These are phyloP conservation scores for Hydrocynus forskahlii DNA, from an alignment of 2,797 vertebrate species.

Conservation along the genomic window DNA sequence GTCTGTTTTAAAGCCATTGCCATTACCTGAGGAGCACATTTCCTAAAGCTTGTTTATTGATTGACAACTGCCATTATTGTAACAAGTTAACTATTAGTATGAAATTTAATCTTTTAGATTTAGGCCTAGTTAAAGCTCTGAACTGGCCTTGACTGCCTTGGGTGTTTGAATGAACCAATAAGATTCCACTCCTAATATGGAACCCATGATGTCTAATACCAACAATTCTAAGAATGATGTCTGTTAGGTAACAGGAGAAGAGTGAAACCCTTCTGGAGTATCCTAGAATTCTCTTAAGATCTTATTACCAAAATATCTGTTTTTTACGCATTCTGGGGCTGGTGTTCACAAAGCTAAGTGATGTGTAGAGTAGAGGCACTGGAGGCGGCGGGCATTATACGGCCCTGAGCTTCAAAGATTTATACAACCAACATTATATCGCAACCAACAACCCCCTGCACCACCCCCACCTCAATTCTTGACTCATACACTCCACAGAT, in stretches of 20 bases:
- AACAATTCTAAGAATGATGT: background rate
- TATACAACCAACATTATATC: too few species aligned
- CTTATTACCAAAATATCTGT: background rate
- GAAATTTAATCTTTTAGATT: background rate
- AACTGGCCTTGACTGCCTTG: background rate
- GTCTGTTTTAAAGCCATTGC: background rate
- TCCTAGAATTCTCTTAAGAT: constrained; percentile 4
- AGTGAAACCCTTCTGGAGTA: background rate
- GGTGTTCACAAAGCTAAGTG: background rate
- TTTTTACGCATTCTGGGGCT: background rate
- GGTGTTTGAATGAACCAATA: background rate
- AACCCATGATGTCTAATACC: too few species aligned
- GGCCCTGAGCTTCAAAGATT: constrained; percentile 26
- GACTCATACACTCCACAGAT: constrained; percentile 39
- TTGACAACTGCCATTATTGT: background rate
- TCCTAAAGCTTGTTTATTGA: background rate
- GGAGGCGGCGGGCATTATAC: constrained; percentile 25
- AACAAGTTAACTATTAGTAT: background rate
- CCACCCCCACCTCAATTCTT: background rate
- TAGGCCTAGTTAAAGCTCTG: background rate
- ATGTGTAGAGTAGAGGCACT: constrained; percentile 17
- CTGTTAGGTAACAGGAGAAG: constrained; percentile 6
- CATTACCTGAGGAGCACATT: background rate
- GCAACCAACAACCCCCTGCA: background rate
- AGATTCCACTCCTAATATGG: background rate